Evolutionary conservation across 2,113 vertebrate genomes (phyloP).

Genomic region (Ochotona princeps): DNA sequence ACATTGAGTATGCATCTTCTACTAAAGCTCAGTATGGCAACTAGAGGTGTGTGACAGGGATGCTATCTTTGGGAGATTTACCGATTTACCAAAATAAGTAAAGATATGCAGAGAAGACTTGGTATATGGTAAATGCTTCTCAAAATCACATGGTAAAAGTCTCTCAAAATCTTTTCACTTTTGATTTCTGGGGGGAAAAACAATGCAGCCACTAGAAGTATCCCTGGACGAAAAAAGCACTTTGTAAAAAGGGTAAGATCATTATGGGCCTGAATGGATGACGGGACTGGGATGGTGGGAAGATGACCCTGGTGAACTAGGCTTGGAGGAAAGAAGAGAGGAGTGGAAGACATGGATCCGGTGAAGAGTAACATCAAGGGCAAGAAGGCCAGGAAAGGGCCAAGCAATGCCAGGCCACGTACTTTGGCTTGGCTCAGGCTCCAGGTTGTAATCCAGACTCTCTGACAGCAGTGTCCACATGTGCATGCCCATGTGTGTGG

Average conservation of each 20-base stretch:
- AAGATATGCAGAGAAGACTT: background rate
- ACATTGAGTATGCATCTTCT: background rate
- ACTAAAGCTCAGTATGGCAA: background rate
- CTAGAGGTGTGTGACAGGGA: background rate
- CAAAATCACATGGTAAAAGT: background rate
- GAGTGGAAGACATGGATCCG: rapidly evolving
- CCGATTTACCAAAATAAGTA: background rate
- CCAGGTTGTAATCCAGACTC: background rate
- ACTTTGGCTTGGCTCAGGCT: background rate
- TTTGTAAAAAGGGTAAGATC: background rate
- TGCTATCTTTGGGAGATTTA: background rate
- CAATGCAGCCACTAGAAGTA: no score
- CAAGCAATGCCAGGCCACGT: background rate
- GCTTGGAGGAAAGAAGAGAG: background rate
- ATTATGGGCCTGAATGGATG: background rate
- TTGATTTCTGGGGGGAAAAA: background rate
- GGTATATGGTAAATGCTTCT: background rate
- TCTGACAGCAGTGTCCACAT: background rate
- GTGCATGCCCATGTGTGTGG: no score
- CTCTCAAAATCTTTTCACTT: background rate
- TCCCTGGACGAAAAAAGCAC: background rate
- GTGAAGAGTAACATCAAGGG: no score
- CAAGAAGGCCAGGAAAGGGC: no score
- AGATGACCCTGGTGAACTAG: background rate
- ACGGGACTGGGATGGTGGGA: background rate